Percentiles rank a stretch among this genome's conserved stretches.
These are phyloP conservation scores for Drosophila tristis DNA, from an alignment of 1,140 invertebrate species.

Conservation along the genomic window DNA sequence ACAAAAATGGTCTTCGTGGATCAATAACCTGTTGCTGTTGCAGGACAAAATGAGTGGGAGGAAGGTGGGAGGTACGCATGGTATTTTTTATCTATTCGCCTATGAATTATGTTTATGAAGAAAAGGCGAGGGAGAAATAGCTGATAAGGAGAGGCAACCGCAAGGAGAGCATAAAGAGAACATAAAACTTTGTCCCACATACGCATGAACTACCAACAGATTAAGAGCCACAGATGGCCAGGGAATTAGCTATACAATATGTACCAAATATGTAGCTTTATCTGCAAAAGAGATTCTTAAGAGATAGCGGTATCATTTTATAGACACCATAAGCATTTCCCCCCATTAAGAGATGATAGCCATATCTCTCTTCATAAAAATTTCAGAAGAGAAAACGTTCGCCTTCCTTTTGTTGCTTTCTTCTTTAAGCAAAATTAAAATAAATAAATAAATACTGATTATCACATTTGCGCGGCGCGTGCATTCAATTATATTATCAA, in stretches of 20 bases:
- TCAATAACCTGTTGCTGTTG: conserved; percentile 74
- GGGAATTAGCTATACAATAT: no score
- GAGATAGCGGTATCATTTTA: no score
- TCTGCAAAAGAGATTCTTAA: no score
- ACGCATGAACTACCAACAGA: no score
- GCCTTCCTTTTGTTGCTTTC: no score
- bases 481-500: conserved; percentile 74
- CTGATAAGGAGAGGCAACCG: background rate
- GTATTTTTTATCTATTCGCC: conserved; percentile 26
- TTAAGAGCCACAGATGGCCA: no score
- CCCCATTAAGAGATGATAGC: no score
- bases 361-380: no score
- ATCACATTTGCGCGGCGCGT: conserved; percentile 70
- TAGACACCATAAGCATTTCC: no score
- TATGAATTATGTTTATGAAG: conserved; percentile 43
- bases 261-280: no score
- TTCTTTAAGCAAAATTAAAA: conserved; percentile 35
- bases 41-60: background rate
- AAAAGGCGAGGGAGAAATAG: conserved; percentile 6
- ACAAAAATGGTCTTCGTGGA: conserved; percentile 45
- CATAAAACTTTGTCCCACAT: no score
- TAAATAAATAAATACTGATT: conserved; percentile 79
- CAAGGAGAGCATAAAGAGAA: background rate
- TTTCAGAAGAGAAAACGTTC: no score
- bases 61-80: background rate